A percentile compares a stretch with the other conserved stretches of the same genome.
Conservation (phyloP, 2,888 invertebrate genomes). For the Beris chalybata region DNA sequence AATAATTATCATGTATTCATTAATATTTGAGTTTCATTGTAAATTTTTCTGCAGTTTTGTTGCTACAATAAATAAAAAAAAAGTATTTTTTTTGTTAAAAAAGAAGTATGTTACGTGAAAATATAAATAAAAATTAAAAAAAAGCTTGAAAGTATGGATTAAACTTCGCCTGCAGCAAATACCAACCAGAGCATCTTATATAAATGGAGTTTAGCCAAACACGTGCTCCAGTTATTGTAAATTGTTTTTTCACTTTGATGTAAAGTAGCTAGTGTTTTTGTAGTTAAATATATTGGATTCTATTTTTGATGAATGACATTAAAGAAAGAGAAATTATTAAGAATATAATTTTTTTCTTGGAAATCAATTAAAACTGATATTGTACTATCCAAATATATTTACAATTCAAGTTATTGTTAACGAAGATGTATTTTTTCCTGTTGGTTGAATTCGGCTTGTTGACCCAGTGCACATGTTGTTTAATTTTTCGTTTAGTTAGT, state of each 20-base stretch:
- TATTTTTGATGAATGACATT: slow-evolving; percentile 1
- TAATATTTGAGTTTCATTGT: slow-evolving; percentile 14
- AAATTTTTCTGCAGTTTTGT: slow-evolving; percentile 32
- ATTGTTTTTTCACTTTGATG: slow-evolving; percentile 35
- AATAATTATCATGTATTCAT: neutral
- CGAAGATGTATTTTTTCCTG: slow-evolving; percentile 24
- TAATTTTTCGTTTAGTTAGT: slow-evolving; percentile 10
- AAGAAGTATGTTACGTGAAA: slow-evolving; percentile 21
- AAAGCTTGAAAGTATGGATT: slow-evolving; percentile 47
- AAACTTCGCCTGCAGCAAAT: slow-evolving; percentile 49
- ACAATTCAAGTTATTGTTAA: slow-evolving; percentile 18
- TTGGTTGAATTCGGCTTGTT: slow-evolving; percentile 25
- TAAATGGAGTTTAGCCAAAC: slow-evolving; percentile 48
- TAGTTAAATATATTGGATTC: slow-evolving; percentile 12
- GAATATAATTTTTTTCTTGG: slow-evolving; percentile 2
- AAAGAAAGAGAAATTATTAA: neutral
- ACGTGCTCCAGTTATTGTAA: slow-evolving; percentile 45
- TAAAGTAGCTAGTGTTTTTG: slow-evolving; percentile 29
- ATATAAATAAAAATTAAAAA: slow-evolving; percentile 18
- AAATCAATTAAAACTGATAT: slow-evolving; percentile 5
- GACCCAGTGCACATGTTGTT: slow-evolving; percentile 9
- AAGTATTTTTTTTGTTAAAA: slow-evolving; percentile 11
- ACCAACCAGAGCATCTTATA: slow-evolving; percentile 43
- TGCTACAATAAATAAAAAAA: slow-evolving; percentile 27
- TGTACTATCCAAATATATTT: neutral